Base-by-base conservation (phyloP, 2,113 vertebrate genomes). In the Eira barbara region DNA sequence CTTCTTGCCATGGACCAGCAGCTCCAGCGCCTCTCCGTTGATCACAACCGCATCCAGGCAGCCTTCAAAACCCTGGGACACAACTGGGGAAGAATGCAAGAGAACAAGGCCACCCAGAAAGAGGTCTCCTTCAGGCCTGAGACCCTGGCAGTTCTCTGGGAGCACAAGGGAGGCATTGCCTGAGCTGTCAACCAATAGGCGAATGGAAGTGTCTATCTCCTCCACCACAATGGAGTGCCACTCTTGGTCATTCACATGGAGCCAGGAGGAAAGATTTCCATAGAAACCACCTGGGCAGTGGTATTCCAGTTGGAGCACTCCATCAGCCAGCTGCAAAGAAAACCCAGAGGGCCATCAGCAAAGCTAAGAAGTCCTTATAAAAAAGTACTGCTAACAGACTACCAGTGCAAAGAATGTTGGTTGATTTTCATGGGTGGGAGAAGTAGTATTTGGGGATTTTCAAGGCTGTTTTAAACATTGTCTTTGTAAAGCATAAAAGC, bases 151-250 rank as follows among this genome's bases (percentile, higher is more conserved):
- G 3, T 99, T 98, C 3, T 97, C 98, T 1, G 99, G 93, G 81
- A 99, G 97, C 23, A 95, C 36, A 9, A 98, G 91, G 18, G 98
- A 98, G 20, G 97, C 14, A 0, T 99, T 98, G 36, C 98, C 98
- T 15, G 92, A 80, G 31, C 85, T 86, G 36, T 99, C 99, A 4
- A 99, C 76, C 61, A 98, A 98, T 93, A 99, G 98, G 57, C 52
- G 99, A 88, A 99, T 45, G 0, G 96, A 96, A 0, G 97, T 45
- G 59, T 98, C 98, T 74, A 98, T 99, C 98, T 99, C 99, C 97
- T 99, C 99, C 97, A 99, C 96, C 84, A 99, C 98, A 93, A 99
- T 83, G 0, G 98, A 98, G 97, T 99, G 99, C 99, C 99, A 99
- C 36, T 84, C 97, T 0, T 99, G 98, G 0, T 99, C 99, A 0